Percentiles rank a stretch among this genome's conserved stretches.
Conservation (phyloP, 2,888 invertebrate species). For the Sipha maydis region DNA sequence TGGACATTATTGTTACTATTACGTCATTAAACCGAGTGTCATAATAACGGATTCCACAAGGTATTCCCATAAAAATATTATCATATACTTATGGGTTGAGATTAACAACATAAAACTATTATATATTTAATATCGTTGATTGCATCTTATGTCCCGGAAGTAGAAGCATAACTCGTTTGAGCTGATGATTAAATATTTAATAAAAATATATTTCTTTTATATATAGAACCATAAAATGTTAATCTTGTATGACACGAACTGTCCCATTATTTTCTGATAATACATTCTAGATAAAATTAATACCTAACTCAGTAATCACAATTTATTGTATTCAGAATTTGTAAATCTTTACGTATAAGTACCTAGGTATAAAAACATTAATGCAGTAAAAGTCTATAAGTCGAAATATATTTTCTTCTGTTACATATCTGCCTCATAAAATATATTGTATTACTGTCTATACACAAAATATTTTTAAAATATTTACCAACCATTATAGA, state of each 20-base stretch:
- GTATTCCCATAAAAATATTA: constrained; percentile 19
- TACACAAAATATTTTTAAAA: too few relatives aligned
- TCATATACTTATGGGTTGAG: not conserved
- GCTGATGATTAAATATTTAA: constrained; percentile 11
- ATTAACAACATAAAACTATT: not conserved
- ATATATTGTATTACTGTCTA: too few relatives aligned
- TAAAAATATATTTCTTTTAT: not conserved
- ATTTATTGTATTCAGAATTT: not conserved
- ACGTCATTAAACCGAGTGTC: not conserved
- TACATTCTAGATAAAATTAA: constrained; percentile 18
- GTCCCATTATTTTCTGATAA: not conserved
- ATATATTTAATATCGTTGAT: not conserved
- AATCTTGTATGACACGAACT: not conserved
- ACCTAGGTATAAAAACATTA: too few relatives aligned
- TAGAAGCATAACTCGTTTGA: not conserved
- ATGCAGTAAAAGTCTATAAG: too few relatives aligned
- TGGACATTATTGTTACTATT: constrained; percentile 14
- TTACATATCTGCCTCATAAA: too few relatives aligned
- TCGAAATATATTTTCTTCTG: too few relatives aligned
- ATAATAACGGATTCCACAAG: constrained; percentile 20
- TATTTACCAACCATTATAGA: too few relatives aligned
- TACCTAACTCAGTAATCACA: not conserved
- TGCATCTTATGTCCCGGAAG: not conserved
- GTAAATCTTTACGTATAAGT: not conserved
- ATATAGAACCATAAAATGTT: not conserved